phyloP scores from a whole-genome alignment of 2,888 invertebrate species.

The Oscheius sp. region DNA sequence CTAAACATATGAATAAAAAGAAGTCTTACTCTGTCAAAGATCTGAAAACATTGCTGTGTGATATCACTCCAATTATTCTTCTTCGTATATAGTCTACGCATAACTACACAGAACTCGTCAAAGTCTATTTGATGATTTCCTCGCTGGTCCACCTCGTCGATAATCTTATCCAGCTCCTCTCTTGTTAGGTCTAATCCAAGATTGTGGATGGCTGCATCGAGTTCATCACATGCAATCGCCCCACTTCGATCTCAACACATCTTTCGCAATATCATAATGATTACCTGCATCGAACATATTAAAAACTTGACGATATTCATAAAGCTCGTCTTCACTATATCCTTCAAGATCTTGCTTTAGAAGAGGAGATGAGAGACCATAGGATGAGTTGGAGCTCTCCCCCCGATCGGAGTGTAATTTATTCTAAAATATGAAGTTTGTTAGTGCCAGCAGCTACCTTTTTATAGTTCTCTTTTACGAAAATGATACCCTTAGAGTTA shows the following conservation, averaged over 20 bases:
- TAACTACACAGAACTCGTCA: conserved; percentile 64
- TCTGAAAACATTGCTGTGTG: conserved; percentile 65
- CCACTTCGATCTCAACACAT: conserved; percentile 50
- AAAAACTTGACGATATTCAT: conserved; percentile 68
- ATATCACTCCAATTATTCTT: conserved; percentile 68
- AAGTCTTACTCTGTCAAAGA: conserved; percentile 65
- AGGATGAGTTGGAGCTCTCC: conserved; percentile 31
- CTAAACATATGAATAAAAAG: conserved; percentile 48
- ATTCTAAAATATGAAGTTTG: conserved; percentile 37
- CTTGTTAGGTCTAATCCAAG: conserved; percentile 64
- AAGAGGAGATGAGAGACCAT: conserved; percentile 39
- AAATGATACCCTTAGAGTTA: background rate
- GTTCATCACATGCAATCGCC: conserved; percentile 56
- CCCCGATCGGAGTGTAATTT: conserved; percentile 61
- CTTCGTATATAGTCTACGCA: conserved; percentile 64
- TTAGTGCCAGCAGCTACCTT: background rate
- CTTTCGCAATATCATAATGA: background rate
- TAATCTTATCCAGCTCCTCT: conserved; percentile 67
- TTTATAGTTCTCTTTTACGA: background rate
- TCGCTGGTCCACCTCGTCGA: conserved; percentile 67
- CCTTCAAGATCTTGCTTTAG: conserved; percentile 46
- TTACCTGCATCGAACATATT: conserved; percentile 69
- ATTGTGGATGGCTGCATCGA: conserved; percentile 67
- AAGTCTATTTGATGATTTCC: conserved; percentile 70
- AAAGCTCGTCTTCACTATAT: conserved; percentile 65